Evolutionary conservation across 2,888 invertebrate genomes (phyloP), one percentile per base, ranked within the genome.

Genomic region (Suillia variegata): DNA sequence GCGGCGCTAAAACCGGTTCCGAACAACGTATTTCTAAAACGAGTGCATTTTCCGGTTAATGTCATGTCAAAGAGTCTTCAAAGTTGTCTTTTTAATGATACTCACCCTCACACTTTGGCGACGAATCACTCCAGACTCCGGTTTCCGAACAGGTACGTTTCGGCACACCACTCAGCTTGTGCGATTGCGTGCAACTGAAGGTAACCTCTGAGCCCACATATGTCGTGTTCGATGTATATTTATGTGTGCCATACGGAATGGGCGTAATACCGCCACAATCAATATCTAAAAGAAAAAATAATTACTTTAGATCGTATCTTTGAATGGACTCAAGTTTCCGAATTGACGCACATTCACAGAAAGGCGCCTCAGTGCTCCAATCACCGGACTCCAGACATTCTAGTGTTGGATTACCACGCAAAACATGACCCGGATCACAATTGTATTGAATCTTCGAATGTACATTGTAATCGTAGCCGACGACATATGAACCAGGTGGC

Each of bases 391-490:
- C 85, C 60, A 88, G 87, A 77, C 94, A 95, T 13, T 87, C 85
- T 45, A 92, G 86, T 45, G 85, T 86, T 0, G 86, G 77, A 67
- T 89, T 89, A 0, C 95, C 94, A 5, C 88, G 86, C 61, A 95
- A 84, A 61, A 89, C 85, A 78, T 94, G 90, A 0, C 96, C 96
- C 0, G 88, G 85, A 78, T 94, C 94, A 77, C 96, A 96, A 74
- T 93, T 90, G 80, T 94, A 95, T 75, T 92, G 90, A 50, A 95
- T 93, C 26, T 87, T 88, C 0, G 94, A 93, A 79, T 94, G 93
- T 0, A 96, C 89, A 76, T 94, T 93, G 76, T 94, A 90, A 75
- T 94, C 94, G 75, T 94, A 94, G 0, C 93, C 94, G 17, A 93
- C 91, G 61, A 95, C 93, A 80, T 89, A 94, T 8, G 93, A 91